These are phyloP conservation scores for Hypothenemus hampei DNA, from an alignment of 1,140 invertebrate genomes.

Conservation along the genomic window DNA sequence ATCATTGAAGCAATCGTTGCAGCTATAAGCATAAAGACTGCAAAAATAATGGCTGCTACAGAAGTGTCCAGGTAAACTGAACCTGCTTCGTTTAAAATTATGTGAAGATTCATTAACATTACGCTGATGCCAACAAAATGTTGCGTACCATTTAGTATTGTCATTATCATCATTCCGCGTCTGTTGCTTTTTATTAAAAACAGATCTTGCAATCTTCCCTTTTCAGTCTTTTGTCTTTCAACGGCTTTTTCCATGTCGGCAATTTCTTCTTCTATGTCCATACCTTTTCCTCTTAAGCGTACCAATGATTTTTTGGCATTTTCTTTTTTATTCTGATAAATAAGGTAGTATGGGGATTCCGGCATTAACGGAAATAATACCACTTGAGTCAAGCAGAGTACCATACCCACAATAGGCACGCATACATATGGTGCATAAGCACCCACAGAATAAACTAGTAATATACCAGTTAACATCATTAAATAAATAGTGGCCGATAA, in stretches of 20 bases:
- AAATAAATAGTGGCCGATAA: conserved; percentile 34
- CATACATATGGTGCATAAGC: conserved; percentile 28
- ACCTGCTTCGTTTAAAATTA: conserved; percentile 46
- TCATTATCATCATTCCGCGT: conserved; percentile 36
- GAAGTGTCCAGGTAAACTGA: conserved; percentile 32
- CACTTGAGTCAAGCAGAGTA: conserved; percentile 23
- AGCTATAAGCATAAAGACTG: conserved; percentile 38
- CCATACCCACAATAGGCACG: conserved; percentile 33
- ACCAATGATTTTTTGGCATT: conserved; percentile 50
- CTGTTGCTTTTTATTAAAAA: conserved; percentile 34
- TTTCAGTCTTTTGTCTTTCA: conserved; percentile 30
- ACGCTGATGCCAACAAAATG: conserved; percentile 40
- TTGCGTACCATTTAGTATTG: conserved; percentile 34
- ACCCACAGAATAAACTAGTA: conserved; percentile 33
- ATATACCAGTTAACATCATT: conserved; percentile 35
- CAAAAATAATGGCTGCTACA: conserved; percentile 45
- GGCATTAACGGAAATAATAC: conserved; percentile 36
- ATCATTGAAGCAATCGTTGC: conserved; percentile 37
- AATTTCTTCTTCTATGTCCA: conserved; percentile 42
- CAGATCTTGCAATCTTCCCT: conserved; percentile 31
- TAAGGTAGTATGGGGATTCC: conserved; percentile 36
- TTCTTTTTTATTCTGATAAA: conserved; percentile 39
- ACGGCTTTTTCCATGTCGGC: conserved; percentile 32
- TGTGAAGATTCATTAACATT: conserved; percentile 53
- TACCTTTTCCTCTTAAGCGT: conserved; percentile 49